These are phyloP conservation scores for Drosophila parthenogenetica DNA, from an alignment of 2,888 invertebrate species.

Conservation along the genomic window DNA sequence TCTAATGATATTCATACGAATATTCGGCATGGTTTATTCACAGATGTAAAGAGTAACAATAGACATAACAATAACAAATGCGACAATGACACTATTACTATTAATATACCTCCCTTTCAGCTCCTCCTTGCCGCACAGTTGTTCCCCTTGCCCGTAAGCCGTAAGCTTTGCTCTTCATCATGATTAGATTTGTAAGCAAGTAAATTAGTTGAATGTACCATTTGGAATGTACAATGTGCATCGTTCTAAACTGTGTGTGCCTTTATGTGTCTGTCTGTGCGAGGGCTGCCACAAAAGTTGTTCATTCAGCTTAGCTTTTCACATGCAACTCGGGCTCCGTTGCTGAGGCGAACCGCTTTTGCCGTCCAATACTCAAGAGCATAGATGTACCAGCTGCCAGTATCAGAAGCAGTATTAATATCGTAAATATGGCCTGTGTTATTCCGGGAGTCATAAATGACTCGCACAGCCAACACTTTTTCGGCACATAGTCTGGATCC, in stretches of 20 bases:
- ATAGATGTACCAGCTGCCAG: constrained; percentile 48
- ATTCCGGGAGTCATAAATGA: constrained; percentile 40
- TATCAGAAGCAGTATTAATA: constrained; percentile 37
- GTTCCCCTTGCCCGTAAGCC: not conserved
- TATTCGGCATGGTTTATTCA: constrained; percentile 10
- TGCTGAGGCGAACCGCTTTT: constrained; percentile 27
- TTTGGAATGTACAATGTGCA: constrained; percentile 11
- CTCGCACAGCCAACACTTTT: constrained; percentile 53
- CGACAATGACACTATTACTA: constrained; percentile 77
- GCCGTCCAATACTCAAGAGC: constrained; percentile 55
- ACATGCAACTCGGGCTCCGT: constrained; percentile 47
- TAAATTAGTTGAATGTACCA: constrained; percentile 60
- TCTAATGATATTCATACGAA: constrained; percentile 2
- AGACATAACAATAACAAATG: constrained; percentile 46
- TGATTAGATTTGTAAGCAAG: constrained; percentile 74
- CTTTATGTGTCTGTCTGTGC: constrained; percentile 9
- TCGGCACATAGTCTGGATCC: constrained; percentile 36
- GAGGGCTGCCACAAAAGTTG: constrained; percentile 44
- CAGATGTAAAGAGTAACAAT: constrained; percentile 12
- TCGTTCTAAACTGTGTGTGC: not conserved
- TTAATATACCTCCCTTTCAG: constrained; percentile 31
- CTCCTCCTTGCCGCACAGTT: not conserved
- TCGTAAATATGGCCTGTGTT: constrained; percentile 37
- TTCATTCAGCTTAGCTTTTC: not conserved
- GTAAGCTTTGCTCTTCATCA: constrained; percentile 13